Conservation (phyloP, 92 coral and sea anemone species). For the Zoanthus gigantus region DNA sequence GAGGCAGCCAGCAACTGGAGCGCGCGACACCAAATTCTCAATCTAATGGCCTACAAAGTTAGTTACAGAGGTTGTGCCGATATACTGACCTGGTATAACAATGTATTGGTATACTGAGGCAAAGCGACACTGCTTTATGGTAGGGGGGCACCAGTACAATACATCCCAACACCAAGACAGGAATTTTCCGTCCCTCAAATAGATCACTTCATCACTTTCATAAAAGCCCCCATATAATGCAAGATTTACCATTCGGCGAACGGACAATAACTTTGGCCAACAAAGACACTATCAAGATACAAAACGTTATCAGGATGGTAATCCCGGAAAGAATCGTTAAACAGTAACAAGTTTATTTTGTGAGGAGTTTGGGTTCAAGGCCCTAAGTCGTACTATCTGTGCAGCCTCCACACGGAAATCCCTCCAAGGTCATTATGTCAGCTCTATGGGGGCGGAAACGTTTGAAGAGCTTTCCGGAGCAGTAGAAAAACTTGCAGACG, state of each 20-base stretch:
- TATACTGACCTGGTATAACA: conserved; percentile 58
- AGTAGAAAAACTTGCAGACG: conserved; percentile 41
- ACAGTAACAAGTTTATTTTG: conserved; percentile 56
- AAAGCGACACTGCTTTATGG: conserved; percentile 64
- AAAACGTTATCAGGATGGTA: conserved; percentile 60
- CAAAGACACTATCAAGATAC: conserved; percentile 55
- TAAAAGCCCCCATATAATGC: conserved; percentile 50
- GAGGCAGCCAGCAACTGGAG: conserved; percentile 62
- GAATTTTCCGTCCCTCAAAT: conserved; percentile 40
- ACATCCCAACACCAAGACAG: conserved; percentile 30
- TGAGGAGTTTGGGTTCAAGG: conserved; percentile 59
- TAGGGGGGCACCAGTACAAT: conserved; percentile 67
- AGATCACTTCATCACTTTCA: conserved; percentile 55
- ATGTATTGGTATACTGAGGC: conserved; percentile 64
- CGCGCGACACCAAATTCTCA: conserved; percentile 60
- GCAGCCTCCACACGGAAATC: conserved; percentile 58
- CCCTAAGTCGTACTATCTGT: conserved; percentile 59
- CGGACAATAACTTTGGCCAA: conserved; percentile 42
- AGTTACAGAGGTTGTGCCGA: conserved; percentile 60
- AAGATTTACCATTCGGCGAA: conserved; percentile 49
- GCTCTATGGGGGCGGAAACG: conserved; percentile 62
- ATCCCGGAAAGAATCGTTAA: conserved; percentile 60
- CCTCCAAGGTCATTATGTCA: conserved; percentile 59
- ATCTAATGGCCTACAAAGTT: conserved; percentile 57
- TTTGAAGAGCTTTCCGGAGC: conserved; percentile 57